Percentiles rank a stretch among this genome's conserved stretches.
These are phyloP conservation scores for Unio delphinus DNA, from an alignment of 2,888 invertebrate species.

Conservation along the genomic window DNA sequence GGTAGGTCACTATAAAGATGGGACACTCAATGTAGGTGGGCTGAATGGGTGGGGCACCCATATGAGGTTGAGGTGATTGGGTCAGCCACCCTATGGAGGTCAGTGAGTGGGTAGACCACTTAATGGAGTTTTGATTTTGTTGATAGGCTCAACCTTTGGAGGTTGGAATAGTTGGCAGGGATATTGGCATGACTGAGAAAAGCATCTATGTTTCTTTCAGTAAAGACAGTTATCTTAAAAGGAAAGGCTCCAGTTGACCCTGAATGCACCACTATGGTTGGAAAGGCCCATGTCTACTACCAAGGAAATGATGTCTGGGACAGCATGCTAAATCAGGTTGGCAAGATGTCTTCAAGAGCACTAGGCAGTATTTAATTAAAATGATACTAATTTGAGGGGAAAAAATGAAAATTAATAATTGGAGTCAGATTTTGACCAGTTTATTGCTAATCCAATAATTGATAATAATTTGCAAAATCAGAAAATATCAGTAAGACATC, in stretches of 20 bases:
- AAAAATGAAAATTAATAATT: neutral
- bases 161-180: neutral
- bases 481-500: too few species aligned
- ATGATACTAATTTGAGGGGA: neutral
- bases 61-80: too few species aligned
- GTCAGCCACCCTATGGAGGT: too few species aligned
- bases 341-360: neutral
- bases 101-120: too few species aligned
- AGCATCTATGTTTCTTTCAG: slow-evolving; percentile 33
- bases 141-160: too few species aligned
- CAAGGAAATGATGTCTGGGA: slow-evolving; percentile 71
- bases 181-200: neutral
- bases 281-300: slow-evolving; percentile 67
- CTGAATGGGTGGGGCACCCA: too few species aligned
- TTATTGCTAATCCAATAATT: neutral
- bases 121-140: too few species aligned
- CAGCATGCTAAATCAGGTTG: slow-evolving; percentile 73
- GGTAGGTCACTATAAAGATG: too few species aligned
- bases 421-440: neutral
- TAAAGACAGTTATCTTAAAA: slow-evolving; percentile 66
- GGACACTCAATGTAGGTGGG: too few species aligned
- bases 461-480: neutral
- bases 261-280: slow-evolving; percentile 61
- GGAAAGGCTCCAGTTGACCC: slow-evolving; percentile 72
- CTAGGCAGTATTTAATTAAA: neutral